These are phyloP conservation scores for Agrochola lota DNA, from an alignment of 2,888 invertebrate genomes.

Conservation along the genomic window DNA sequence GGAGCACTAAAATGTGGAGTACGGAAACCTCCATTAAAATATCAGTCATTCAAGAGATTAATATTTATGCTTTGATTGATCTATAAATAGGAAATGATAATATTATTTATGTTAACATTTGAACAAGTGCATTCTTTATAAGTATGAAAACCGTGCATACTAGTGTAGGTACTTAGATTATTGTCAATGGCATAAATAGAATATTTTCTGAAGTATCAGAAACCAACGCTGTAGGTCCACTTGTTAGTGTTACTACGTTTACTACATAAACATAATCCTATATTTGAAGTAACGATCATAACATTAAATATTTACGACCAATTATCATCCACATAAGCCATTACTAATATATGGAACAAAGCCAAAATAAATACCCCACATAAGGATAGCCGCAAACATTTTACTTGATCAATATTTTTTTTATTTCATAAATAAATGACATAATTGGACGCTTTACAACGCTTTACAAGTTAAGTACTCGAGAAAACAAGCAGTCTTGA, in stretches of 20 bases:
- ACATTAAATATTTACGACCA: conserved; percentile 70
- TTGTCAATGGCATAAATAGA: conserved; percentile 25
- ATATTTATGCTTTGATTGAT: conserved; percentile 51
- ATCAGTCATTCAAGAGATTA: conserved; percentile 55
- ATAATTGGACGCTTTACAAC: background rate
- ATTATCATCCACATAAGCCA: conserved; percentile 63
- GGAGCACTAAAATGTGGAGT: conserved; percentile 56
- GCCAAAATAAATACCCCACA: conserved; percentile 65
- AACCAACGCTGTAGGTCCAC: conserved; percentile 54
- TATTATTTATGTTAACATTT: conserved; percentile 31
- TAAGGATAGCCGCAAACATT: conserved; percentile 50
- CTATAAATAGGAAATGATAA: conserved; percentile 23
- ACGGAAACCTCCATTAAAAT: conserved; percentile 65
- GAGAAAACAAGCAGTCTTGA: background rate
- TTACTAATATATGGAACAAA: conserved; percentile 66
- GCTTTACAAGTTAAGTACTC: background rate
- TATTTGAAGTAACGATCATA: conserved; percentile 54
- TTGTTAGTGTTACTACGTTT: conserved; percentile 47
- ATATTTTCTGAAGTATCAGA: conserved; percentile 33
- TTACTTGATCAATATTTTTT: conserved; percentile 1
- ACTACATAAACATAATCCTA: conserved; percentile 57
- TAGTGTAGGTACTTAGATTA: too few species aligned
- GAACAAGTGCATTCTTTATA: conserved; percentile 1
- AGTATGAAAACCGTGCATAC: conserved; percentile 11
- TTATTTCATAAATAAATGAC: background rate